Percentiles rank a stretch among this genome's conserved stretches.
Conservation (phyloP, 2,797 vertebrate species). For the Mastacembelus armatus region DNA sequence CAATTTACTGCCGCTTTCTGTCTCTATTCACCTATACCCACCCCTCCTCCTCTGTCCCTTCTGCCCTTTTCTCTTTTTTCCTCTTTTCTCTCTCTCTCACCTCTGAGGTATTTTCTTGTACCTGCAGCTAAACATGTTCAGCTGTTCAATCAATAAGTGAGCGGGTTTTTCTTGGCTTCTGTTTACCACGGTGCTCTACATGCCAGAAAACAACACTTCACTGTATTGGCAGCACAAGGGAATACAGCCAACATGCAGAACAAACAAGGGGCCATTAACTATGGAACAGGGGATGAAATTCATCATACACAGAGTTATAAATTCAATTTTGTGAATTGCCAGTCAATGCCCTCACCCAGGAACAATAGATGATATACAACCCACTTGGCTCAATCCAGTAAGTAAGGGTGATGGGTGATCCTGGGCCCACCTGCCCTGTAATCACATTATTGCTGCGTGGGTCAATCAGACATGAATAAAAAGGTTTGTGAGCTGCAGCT, state of each 20-base stretch:
- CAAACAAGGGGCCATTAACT: slow-evolving; percentile 80
- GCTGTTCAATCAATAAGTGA: slow-evolving; percentile 70
- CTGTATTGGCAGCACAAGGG: slow-evolving; percentile 50
- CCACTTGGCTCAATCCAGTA: slow-evolving; percentile 87
- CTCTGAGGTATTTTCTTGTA: slow-evolving; percentile 54
- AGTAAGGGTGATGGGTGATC: slow-evolving; percentile 78
- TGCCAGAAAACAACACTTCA: slow-evolving; percentile 71
- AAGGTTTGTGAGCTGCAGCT: slow-evolving; percentile 69
- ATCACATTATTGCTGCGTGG: slow-evolving; percentile 81
- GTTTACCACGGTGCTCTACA: slow-evolving; percentile 65
- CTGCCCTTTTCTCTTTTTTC: neutral
- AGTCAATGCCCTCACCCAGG: slow-evolving; percentile 79
- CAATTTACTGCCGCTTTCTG: slow-evolving; percentile 60
- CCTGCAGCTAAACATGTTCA: slow-evolving; percentile 54
- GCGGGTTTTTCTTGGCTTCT: slow-evolving; percentile 51
- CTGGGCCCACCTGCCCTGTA: slow-evolving; percentile 84
- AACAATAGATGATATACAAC: slow-evolving; percentile 89
- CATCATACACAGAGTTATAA: slow-evolving; percentile 80
- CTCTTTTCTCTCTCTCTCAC: slow-evolving; percentile 7
- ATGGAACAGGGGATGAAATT: slow-evolving; percentile 74
- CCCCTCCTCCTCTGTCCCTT: neutral
- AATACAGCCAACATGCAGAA: slow-evolving; percentile 55
- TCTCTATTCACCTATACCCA: slow-evolving; percentile 36
- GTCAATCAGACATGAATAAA: slow-evolving; percentile 80
- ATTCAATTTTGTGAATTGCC: slow-evolving; percentile 87